These are phyloP conservation scores for Cuniculus paca DNA, from an alignment of 2,797 vertebrate species.

Conservation along the genomic window DNA sequence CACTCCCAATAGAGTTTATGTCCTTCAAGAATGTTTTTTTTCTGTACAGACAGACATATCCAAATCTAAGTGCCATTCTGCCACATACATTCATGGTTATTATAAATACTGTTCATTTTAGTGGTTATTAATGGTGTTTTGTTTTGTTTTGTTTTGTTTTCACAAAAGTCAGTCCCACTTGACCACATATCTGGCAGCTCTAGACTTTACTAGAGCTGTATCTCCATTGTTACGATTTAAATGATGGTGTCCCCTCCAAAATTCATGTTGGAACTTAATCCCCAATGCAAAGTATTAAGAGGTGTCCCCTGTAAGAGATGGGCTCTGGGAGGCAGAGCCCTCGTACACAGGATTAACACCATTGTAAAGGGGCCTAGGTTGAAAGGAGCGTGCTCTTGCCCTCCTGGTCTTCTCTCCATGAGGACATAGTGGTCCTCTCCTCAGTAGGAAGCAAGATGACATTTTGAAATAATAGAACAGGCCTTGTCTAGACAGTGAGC, in stretches of 20 bases:
- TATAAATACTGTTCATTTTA: not conserved
- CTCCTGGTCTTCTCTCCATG: not conserved
- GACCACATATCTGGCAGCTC: not conserved
- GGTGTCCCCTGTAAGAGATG: not conserved
- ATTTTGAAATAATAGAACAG: not conserved
- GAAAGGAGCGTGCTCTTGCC: not conserved
- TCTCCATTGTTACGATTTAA: not conserved
- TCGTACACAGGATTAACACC: not conserved
- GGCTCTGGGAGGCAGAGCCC: not conserved
- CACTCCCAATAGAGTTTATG: conserved; percentile 2
- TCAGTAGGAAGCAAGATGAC: not conserved
- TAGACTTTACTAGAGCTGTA: not conserved
- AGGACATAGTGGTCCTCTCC: not conserved
- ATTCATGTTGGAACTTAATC: not conserved
- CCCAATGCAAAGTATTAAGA: not conserved
- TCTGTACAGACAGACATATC: not conserved
- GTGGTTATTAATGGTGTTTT: not conserved
- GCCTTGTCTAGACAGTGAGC: not conserved
- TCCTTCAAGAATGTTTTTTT: not conserved
- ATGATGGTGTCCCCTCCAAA: not conserved
- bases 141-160: too few relatives aligned
- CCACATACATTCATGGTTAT: not conserved
- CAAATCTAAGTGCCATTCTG: not conserved
- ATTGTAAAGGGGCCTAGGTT: not conserved
- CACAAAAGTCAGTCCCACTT: not conserved